Base-by-base conservation (phyloP, 2,113 vertebrate genomes). In the Pelobates fuscus region DNA sequence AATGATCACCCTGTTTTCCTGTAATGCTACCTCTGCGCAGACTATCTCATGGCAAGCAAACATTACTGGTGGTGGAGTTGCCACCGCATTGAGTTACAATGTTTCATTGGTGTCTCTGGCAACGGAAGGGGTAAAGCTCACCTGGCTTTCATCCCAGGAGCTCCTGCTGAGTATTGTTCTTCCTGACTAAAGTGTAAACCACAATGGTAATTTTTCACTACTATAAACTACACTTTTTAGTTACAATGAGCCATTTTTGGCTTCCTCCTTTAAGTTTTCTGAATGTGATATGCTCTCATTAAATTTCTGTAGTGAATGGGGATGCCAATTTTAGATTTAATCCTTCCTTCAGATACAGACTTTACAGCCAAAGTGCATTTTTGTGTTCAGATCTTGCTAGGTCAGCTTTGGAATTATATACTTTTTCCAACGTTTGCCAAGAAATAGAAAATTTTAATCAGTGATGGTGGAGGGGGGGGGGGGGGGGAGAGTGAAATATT, bases 261-360 rank as follows among this genome's bases (percentile, higher is more conserved):
- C 64, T 61, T 60, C 77, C 83, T 79, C 52, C 70, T 43, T 66
- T 77, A 70, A 62, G 61, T 52, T 67, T 67, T 84, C 67, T 82
- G 78, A 72, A 81, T 72, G 69, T 67, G 73, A 62, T 68, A 60
- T 25, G 66, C 49, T 17, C 26, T 64, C 71, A 46, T 79, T 76
- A 68, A 52, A 78, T 43, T 71, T 57, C 43, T 78, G 20, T 17
- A 73, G 74, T 32, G 26, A 29, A 55, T 65, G 59, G 26, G 25
- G 55, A 52, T 30, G 78, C 71, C 81, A 82, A 58, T 72, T 77
- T 71, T 82, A 74, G 64, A 79, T 80, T 78, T 81, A 83, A 81
- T 86, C 64, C 70, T 84, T 87, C 80, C 84, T 82, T 81, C 65
- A 25, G 37, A 67, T 78, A 6, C 32, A 71, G 17, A 57, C 46